Conservation (phyloP, 92 coral and sea anemone genomes). For the Epizoanthus illoricatus region DNA sequence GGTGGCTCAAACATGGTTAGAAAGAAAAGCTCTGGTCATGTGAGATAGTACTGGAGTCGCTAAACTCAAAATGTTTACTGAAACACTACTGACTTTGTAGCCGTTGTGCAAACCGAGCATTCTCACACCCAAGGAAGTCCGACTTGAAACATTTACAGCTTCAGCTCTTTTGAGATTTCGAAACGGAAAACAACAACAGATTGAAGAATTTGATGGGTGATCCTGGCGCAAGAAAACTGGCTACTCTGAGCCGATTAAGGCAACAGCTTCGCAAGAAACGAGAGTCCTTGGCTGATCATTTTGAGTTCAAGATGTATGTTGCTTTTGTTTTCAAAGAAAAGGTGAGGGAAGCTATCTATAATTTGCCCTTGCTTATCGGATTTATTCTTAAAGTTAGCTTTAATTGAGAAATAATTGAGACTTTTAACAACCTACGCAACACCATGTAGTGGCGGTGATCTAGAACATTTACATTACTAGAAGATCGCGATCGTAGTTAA, state of each 20-base stretch:
- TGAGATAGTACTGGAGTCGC: constrained; percentile 39
- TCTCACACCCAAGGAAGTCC: constrained; percentile 29
- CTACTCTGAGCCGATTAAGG: constrained; percentile 69
- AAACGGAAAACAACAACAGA: constrained; percentile 32
- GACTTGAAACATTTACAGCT: constrained; percentile 2
- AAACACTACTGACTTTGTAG: constrained; percentile 16
- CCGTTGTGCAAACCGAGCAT: constrained; percentile 19
- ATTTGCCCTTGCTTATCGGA: not conserved
- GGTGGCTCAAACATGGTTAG: constrained; percentile 70
- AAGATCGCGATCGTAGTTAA: no score
- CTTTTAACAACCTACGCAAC: not conserved
- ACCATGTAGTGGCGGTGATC: not conserved
- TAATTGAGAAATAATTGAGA: not conserved
- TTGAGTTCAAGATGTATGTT: constrained; percentile 84
- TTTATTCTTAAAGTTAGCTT: not conserved
- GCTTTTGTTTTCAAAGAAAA: constrained; percentile 92
- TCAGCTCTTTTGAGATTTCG: constrained; percentile 42
- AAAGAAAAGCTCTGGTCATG: constrained; percentile 60
- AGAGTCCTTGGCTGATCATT: constrained; percentile 92
- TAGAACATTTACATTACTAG: no score
- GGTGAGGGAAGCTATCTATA: constrained; percentile 51
- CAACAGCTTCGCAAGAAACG: constrained; percentile 77
- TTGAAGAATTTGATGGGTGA: constrained; percentile 55
- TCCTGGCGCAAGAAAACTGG: constrained; percentile 76
- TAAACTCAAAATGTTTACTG: constrained; percentile 31